Conservation (phyloP, 2,113 vertebrate species). For the Crotophaga sulcirostris region DNA sequence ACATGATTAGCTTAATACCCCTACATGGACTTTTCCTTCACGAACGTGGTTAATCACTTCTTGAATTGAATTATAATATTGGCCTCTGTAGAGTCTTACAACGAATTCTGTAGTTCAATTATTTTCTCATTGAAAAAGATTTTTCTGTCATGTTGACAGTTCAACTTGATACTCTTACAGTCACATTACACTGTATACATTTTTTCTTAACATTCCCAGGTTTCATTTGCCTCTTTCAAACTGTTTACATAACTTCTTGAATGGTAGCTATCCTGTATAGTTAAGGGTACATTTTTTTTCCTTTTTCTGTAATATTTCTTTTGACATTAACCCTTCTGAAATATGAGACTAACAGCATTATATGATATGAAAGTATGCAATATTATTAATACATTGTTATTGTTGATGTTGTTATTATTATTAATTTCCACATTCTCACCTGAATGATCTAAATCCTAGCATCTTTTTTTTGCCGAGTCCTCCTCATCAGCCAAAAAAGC, state of each 20-base stretch:
- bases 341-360: neutral
- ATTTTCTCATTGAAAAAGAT: neutral
- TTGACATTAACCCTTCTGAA: neutral
- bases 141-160: neutral
- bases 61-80: slow-evolving; percentile 1
- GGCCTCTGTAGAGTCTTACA: neutral
- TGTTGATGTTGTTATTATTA: too few species aligned
- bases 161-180: neutral
- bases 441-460: neutral
- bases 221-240: neutral
- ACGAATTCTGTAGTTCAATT: neutral
- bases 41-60: neutral
- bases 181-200: neutral
- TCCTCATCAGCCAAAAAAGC: neutral
- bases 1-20: neutral
- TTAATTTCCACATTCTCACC: too few species aligned
- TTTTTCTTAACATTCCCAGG: accelerated
- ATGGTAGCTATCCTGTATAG: neutral
- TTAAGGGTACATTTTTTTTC: neutral
- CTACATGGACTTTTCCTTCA: neutral
- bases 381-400: too few species aligned
- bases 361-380: neutral
- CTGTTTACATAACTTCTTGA: neutral
- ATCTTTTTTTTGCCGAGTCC: neutral
- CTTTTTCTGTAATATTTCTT: neutral